Evolutionary conservation across 2,888 invertebrate species (phyloP).

Genomic region (Petrolisthes manimaculis): DNA sequence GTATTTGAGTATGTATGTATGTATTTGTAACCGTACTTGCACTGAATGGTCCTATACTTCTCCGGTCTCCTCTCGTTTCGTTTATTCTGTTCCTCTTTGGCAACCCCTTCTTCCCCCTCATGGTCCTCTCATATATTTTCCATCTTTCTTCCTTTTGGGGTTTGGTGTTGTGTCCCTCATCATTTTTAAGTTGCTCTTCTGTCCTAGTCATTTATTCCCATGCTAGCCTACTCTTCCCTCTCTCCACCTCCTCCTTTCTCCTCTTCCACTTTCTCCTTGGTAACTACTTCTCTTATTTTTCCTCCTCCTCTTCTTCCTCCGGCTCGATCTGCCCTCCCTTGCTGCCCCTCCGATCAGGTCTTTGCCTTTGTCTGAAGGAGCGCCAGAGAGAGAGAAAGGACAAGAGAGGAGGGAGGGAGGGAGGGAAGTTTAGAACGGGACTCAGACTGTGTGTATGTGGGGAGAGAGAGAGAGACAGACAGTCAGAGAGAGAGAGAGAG

Average conservation of each 20-base stretch:
- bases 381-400: conserved; percentile 7
- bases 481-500: neutral
- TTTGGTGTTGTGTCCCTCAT: too few relatives aligned
- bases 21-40: too few relatives aligned
- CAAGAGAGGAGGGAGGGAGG: conserved; percentile 11
- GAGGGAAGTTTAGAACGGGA: neutral
- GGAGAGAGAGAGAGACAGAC: neutral
- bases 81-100: too few relatives aligned
- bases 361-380: conserved; percentile 20
- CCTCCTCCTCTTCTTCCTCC: neutral
- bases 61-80: too few relatives aligned
- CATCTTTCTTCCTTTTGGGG: too few relatives aligned
- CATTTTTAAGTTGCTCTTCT: too few relatives aligned
- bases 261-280: neutral
- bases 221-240: neutral
- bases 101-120: too few relatives aligned
- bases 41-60: too few relatives aligned
- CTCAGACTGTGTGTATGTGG: conserved; percentile 6
- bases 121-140: too few relatives aligned
- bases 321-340: neutral
- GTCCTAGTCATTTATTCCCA: neutral
- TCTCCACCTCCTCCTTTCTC: neutral
- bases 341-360: neutral
- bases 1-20: too few relatives aligned
- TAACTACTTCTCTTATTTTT: too few relatives aligned